Evolutionary conservation across 1,140 invertebrate genomes (phyloP), one percentile per base, ranked within the genome.

Genomic region (Platyscapa corneri): DNA sequence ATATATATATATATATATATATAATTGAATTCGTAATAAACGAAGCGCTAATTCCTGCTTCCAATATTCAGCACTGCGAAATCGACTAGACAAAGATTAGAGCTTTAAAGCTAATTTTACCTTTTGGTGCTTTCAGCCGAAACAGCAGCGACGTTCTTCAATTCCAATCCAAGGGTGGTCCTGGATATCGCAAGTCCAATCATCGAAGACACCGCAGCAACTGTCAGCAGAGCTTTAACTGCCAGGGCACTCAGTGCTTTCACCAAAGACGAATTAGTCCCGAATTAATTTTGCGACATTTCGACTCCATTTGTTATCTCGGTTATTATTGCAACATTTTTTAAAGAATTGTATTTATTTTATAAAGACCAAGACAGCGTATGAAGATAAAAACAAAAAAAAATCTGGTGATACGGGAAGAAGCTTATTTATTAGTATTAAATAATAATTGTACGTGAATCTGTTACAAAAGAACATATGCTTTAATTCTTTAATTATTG

Each of bases 121-220:
- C 65, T 8, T 67, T 67, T 32, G 37, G 2, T 8, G 1, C 5
- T 93, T 93, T 67, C 91, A 96, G 95, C 95, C 32, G 91, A 94
- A 60, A 95, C 95, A 60, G 95, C 95, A 8, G 92, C 93, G 0
- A 92, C 93, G 27, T 96, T 96, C 92, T 96, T 96, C 93, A 96
- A 96, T 87, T 93, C 95, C 67, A 96, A 96, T 91, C 95, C 95
- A 3, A 90, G 94, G 30, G 90, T 95, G n/a, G 95, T 96, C 20
- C 90, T 96, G 90, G 95, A 96, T 86, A 95, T 96, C 72, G 93
- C 96, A 12, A 96, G 94, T 90, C 96, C 96, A 20, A 95, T 96
- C 27, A 94, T 96, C 56, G 95, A 96, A 88, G 96, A 96, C 87
- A 96, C 95, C 27, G 93, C 94, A 0, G 94, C 94, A 1, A 94